These are phyloP conservation scores for Thunnus thynnus DNA, from an alignment of 2,113 vertebrate species.

Conservation along the genomic window DNA sequence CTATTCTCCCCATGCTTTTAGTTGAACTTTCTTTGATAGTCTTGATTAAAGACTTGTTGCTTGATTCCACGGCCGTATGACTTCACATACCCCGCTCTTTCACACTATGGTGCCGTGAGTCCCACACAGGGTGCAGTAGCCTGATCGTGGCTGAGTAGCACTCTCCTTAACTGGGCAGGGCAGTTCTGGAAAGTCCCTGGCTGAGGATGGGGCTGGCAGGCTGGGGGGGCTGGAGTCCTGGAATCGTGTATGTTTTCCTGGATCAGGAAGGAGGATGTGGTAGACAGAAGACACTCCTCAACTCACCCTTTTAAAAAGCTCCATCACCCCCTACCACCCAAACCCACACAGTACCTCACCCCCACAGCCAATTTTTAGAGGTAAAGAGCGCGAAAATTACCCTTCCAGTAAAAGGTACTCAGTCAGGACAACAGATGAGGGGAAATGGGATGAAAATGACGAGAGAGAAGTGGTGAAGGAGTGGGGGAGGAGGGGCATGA, in stretches of 20 bases:
- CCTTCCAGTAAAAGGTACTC: conserved; percentile 77
- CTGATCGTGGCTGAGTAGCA: conserved; percentile 64
- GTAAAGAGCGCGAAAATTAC: conserved; percentile 70
- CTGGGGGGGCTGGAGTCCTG: conserved; percentile 76
- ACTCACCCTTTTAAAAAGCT: conserved; percentile 61
- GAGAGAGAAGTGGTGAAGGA: conserved; percentile 14
- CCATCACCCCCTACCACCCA: conserved; percentile 73
- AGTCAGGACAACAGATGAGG: conserved; percentile 66
- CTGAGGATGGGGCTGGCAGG: conserved; percentile 75
- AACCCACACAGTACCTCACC: conserved; percentile 65
- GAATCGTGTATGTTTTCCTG: conserved; percentile 82
- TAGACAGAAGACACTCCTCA: conserved; percentile 78
- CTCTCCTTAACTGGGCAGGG: conserved; percentile 76
- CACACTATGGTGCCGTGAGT: conserved; percentile 37
- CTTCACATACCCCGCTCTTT: conserved; percentile 29
- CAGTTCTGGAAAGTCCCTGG: conserved; percentile 87
- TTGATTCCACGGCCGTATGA: conserved; percentile 18
- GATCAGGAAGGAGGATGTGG: conserved; percentile 83
- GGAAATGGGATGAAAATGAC: conserved; percentile 44
- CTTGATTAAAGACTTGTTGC: conserved; percentile 37
- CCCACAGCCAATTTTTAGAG: conserved; percentile 57
- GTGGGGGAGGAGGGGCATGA: no score
- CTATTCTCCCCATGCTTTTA: conserved; percentile 19
- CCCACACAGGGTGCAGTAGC: conserved; percentile 60
- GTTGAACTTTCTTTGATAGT: conserved; percentile 55